phyloP scores from a whole-genome alignment of 2,888 invertebrate species.

The Tromatobia lineatoria region DNA sequence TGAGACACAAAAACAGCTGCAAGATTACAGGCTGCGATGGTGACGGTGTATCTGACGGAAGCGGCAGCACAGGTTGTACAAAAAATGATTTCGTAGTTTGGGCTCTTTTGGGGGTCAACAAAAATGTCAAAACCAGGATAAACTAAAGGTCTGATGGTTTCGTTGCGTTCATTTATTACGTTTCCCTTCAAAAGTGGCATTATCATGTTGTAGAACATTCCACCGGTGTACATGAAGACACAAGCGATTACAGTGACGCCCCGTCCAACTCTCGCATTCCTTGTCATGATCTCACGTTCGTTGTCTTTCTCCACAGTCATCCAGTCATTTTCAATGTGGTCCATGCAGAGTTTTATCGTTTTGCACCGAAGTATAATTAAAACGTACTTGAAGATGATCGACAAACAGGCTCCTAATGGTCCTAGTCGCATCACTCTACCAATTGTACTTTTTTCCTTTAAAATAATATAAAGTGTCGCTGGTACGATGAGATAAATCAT shows the following conservation, averaged over 20 bases:
- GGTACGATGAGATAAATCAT: constrained; percentile 53
- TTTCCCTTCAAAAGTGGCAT: constrained; percentile 67
- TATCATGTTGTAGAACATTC: constrained; percentile 70
- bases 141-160: constrained; percentile 62
- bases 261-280: background rate
- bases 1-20: constrained; percentile 72
- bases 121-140: constrained; percentile 66
- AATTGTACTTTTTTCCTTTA: no score
- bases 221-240: constrained; percentile 73
- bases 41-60: constrained; percentile 66
- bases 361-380: constrained; percentile 51
- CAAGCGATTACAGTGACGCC: constrained; percentile 66
- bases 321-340: constrained; percentile 71
- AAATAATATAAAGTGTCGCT: constrained; percentile 9
- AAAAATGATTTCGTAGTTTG: constrained; percentile 73
- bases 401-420: constrained; percentile 11
- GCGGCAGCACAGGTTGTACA: constrained; percentile 65
- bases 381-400: constrained; percentile 57
- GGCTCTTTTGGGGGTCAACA: constrained; percentile 67
- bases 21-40: constrained; percentile 67
- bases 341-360: constrained; percentile 66
- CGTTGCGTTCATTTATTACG: constrained; percentile 54
- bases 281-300: constrained; percentile 68
- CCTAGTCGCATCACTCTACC: no score
- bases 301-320: constrained; percentile 12